These are phyloP conservation scores for Notiomystis cincta DNA, from an alignment of 2,113 vertebrate genomes.

Conservation along the genomic window DNA sequence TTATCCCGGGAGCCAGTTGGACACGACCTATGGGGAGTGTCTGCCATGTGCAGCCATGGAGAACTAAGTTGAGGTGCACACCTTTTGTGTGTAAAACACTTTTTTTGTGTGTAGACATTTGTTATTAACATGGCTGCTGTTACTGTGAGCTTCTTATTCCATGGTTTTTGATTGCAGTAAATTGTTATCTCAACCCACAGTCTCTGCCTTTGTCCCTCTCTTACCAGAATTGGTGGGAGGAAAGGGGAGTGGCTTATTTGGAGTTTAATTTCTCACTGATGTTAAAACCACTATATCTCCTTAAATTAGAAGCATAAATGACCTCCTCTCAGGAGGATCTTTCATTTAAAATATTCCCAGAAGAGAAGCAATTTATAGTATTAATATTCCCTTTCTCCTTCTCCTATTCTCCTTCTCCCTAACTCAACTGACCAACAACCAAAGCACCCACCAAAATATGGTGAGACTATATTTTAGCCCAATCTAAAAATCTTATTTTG, in stretches of 20 bases:
- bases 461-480: not conserved
- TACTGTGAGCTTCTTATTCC: not conserved
- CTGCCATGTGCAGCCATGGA: rapidly evolving
- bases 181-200: not conserved
- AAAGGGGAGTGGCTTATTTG: not conserved
- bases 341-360: not conserved
- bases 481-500: not conserved
- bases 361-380: not conserved
- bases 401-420: not conserved
- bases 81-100: not conserved
- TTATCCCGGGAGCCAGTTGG: not conserved
- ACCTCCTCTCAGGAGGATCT: not conserved
- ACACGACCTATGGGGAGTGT: rapidly evolving
- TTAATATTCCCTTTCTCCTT: not conserved
- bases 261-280: not conserved
- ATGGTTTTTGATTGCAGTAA: not conserved
- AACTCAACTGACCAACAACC: not conserved
- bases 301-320: not conserved
- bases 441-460: not conserved
- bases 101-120: not conserved
- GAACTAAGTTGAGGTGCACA: not conserved
- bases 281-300: not conserved
- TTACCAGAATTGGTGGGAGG: not conserved
- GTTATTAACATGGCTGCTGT: not conserved
- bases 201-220: not conserved